Conservation (phyloP, 92 coral and sea anemone species). For the Actinernus sp. region DNA sequence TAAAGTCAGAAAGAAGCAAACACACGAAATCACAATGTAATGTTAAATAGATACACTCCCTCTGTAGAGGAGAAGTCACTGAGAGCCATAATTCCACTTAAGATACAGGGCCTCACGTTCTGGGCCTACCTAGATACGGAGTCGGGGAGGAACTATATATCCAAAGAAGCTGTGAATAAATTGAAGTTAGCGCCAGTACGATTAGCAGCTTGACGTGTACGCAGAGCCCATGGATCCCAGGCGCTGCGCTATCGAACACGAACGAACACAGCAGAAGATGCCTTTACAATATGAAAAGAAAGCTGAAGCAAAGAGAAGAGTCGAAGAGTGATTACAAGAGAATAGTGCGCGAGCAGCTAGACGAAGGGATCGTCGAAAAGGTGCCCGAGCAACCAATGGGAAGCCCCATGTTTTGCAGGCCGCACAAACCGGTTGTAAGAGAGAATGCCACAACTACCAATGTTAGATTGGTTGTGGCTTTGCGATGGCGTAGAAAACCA, state of each 20-base stretch:
- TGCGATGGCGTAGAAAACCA: too few relatives aligned
- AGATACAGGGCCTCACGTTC: slow-evolving; percentile 1
- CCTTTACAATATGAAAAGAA: slow-evolving; percentile 19
- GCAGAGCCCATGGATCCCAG: slow-evolving; percentile 41
- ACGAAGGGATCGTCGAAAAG: slow-evolving; percentile 37
- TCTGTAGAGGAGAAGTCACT: slow-evolving; percentile 22
- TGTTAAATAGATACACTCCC: slow-evolving; percentile 22
- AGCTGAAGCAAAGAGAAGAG: slow-evolving; percentile 20
- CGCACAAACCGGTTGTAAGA: slow-evolving; percentile 68
- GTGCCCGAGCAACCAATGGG: slow-evolving; percentile 31
- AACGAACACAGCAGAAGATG: slow-evolving; percentile 43
- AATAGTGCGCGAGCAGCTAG: slow-evolving; percentile 34
- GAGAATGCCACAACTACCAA: slow-evolving; percentile 60
- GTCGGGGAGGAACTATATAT: slow-evolving; percentile 58
- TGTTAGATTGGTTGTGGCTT: slow-evolving; percentile 71
- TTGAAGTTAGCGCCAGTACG: slow-evolving; percentile 34
- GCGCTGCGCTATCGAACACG: slow-evolving; percentile 9
- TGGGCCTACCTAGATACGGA: too few relatives aligned
- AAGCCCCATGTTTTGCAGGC: slow-evolving; percentile 42
- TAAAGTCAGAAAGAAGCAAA: too few relatives aligned
- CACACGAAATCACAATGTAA: slow-evolving; percentile 10
- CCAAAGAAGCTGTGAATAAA: slow-evolving; percentile 26
- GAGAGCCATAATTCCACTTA: slow-evolving; percentile 64
- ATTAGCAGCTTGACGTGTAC: slow-evolving; percentile 39
- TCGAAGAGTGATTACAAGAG: slow-evolving; percentile 19